phyloP scores from a whole-genome alignment of 2,888 invertebrate genomes.

The Drosophila ochracea region DNA sequence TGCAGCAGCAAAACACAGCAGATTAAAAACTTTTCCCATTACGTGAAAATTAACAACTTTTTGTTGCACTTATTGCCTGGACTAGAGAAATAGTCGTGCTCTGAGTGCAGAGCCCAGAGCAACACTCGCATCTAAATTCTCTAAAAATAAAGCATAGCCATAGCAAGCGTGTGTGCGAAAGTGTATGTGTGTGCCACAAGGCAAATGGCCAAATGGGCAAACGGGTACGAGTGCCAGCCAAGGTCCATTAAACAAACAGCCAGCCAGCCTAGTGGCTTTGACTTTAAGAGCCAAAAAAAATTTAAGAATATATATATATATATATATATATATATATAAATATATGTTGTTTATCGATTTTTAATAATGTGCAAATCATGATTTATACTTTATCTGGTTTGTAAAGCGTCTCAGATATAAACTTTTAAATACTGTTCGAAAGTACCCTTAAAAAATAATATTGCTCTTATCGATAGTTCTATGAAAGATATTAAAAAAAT shows the following conservation, averaged over 20 bases:
- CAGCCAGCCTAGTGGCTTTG: conserved; percentile 22
- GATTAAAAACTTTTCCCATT: conserved; percentile 81
- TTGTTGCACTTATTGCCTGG: conserved; percentile 30
- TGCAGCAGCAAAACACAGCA: conserved; percentile 44
- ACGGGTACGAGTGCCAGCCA: conserved; percentile 26
- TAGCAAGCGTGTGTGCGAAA: neutral
- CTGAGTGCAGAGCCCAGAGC: conserved; percentile 43
- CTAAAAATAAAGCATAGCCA: conserved; percentile 55
- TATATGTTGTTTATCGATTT: neutral
- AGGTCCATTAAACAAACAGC: conserved; percentile 58
- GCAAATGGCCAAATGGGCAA: conserved; percentile 8
- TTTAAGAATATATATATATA: neutral
- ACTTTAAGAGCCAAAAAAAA: conserved; percentile 18
- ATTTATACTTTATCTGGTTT: neutral
- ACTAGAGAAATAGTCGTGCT: conserved; percentile 66
- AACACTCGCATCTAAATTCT: conserved; percentile 63
- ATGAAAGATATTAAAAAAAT: neutral
- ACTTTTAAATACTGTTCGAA: neutral
- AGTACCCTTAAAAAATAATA: neutral
- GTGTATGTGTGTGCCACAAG: conserved; percentile 23
- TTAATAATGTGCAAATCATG: neutral
- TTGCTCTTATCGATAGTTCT: neutral
- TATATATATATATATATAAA: no score
- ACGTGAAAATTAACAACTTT: conserved; percentile 79
- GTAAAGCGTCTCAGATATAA: neutral